Conservation (phyloP, 2,113 vertebrate species). For the Lampris incognitus region DNA sequence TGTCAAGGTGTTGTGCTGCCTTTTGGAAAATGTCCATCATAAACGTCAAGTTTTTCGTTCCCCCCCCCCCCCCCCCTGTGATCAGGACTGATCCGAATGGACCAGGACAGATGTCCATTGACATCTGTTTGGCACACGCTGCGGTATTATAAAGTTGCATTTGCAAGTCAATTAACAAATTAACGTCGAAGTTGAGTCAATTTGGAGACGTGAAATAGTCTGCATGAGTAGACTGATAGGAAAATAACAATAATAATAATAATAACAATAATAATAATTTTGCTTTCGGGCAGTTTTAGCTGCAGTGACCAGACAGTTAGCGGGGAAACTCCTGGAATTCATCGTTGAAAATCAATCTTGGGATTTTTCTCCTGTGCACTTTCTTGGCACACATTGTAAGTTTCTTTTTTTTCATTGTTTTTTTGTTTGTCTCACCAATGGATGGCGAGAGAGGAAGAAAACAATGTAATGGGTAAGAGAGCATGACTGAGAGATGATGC, state of each 20-base stretch:
- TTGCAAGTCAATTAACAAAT: constrained; percentile 78
- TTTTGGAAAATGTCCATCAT: too few species aligned
- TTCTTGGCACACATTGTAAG: constrained; percentile 18
- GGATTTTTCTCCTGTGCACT: background rate
- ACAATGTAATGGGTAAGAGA: background rate
- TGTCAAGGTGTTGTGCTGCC: too few species aligned
- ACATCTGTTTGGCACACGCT: constrained; percentile 61
- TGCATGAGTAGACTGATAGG: constrained; percentile 37
- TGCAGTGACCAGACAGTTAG: constrained; percentile 26
- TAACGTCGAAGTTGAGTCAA: constrained; percentile 59
- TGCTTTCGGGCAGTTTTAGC: constrained; percentile 49
- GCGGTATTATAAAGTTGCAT: constrained; percentile 62
- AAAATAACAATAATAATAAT: constrained; percentile 68
- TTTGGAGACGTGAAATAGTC: constrained; percentile 72
- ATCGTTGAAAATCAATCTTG: constrained; percentile 25
- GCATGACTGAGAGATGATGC: constrained; percentile 11
- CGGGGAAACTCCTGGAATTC: background rate
- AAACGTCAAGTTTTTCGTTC: too few species aligned
- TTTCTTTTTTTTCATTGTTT: constrained; percentile 28
- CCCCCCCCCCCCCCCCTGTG: too few species aligned
- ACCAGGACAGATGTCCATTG: constrained; percentile 30
- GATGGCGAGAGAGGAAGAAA: constrained; percentile 22
- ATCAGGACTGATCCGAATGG: too few species aligned
- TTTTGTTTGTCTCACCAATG: constrained; percentile 16
- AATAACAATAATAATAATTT: constrained; percentile 68